Conservation (phyloP, 2,113 vertebrate genomes). For the Pelvicachromis taeniatus region DNA sequence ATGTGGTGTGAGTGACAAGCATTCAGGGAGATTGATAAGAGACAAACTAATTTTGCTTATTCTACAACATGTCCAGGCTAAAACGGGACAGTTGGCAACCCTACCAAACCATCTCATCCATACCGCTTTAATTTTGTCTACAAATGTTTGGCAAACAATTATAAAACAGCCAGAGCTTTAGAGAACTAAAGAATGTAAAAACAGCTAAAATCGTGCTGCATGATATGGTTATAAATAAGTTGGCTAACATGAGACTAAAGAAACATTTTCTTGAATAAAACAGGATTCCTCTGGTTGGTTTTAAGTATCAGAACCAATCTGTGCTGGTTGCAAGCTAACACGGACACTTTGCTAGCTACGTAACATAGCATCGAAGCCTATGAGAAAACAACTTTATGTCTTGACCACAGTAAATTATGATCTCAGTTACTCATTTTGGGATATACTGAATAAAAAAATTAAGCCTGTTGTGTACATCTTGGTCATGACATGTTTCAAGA, state of each 20-base stretch:
- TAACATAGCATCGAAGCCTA: neutral
- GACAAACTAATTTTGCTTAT: too few relatives aligned
- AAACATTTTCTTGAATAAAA: rapidly evolving
- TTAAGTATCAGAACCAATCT: neutral
- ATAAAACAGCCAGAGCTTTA: neutral
- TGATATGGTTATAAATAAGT: neutral
- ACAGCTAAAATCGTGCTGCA: neutral
- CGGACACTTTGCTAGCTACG: neutral
- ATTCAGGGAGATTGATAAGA: too few relatives aligned
- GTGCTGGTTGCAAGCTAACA: neutral
- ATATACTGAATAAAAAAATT: neutral
- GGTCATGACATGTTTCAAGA: neutral
- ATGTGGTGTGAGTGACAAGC: too few relatives aligned
- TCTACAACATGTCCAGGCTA: too few relatives aligned
- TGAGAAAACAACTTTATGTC: rapidly evolving
- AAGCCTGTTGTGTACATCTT: neutral
- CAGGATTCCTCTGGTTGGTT: neutral
- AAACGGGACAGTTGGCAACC: too few relatives aligned
- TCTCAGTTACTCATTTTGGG: neutral
- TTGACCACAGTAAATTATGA: neutral
- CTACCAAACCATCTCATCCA: neutral
- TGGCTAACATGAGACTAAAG: neutral
- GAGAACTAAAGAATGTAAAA: neutral
- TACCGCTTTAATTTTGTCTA: neutral
- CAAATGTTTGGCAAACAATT: neutral